Base-by-base conservation (phyloP, 1,140 invertebrate species). In the Drosophila pseudoobscura region DNA sequence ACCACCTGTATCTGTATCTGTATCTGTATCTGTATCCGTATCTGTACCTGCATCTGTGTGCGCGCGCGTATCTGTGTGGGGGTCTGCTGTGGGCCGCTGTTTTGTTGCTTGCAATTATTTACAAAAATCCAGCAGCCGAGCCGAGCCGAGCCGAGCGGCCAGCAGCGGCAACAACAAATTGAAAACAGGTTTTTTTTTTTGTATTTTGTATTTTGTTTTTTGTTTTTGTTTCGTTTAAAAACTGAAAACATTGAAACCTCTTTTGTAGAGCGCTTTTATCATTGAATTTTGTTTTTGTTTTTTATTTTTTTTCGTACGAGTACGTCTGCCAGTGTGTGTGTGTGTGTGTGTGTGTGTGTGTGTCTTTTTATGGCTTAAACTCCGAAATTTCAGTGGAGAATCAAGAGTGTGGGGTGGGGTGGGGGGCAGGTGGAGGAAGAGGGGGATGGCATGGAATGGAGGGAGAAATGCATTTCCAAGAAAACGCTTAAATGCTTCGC, bases 251-350 rank as follows among this genome's bases (percentile, higher is more conserved):
- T 85, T 85, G 80, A 85, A 87, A 87, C 83, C 83, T 87, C 83
- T 89, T 87, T 83, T 80, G 82, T 84, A 68, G 71, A 89, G 78
- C 74, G 56, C 64, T 72, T 87, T 87, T 88, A 85, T 87, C 71
- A 82, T 83, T 83, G 80, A 75, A 39, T 39, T 13, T 39, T 39
- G 11, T 39, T 13, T 11, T 26, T 63, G 58, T 78, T 64, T 66
- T 71, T n/a, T n/a, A n/a, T 47, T 41, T 26, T 17, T 49, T 22
- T 47, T 39, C 49, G 35, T 39, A 13, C 11, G 35, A 39, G 1
- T 39, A 52, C 54, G 50, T 45, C 20, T 20, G 2, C 20, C 2
- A 20, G 26, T 44, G 54, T 57, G 11, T 50, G 13, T 65, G 41
- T 58, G 31, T 62, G 1, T 44, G 35, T 20, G 26, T 49, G 17